Conservation (phyloP, 2,797 vertebrate species). For the Hemibagrus guttatus region DNA sequence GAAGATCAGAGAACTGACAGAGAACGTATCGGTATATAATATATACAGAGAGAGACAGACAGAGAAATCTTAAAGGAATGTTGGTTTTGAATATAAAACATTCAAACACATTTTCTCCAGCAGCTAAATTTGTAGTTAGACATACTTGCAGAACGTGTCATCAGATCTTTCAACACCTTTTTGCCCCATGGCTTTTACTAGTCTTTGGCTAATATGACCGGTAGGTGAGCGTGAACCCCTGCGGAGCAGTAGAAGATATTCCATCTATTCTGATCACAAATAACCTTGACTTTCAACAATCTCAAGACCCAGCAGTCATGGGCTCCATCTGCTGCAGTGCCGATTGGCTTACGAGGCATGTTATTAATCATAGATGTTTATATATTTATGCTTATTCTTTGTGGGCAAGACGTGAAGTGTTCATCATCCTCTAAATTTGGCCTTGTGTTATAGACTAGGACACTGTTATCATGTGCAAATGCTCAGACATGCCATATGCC, state of each 20-base stretch:
- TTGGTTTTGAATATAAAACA: background rate
- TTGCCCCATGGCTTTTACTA: background rate
- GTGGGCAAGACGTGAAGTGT: conserved; percentile 54
- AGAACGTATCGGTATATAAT: conserved; percentile 13
- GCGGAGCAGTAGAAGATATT: conserved; percentile 26
- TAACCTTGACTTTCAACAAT: conserved; percentile 53
- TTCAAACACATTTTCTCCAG: background rate
- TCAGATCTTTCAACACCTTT: conserved; percentile 20
- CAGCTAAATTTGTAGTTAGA: background rate
- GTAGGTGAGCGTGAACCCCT: conserved; percentile 30
- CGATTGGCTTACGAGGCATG: background rate
- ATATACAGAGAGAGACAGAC: no score
- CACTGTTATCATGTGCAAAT: conserved; percentile 42
- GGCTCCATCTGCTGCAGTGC: conserved; percentile 28
- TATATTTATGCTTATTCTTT: conserved; percentile 29
- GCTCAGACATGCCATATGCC: conserved; percentile 17
- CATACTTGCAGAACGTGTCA: background rate
- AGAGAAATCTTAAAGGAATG: conserved; percentile 8
- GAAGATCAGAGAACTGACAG: conserved; percentile 31
- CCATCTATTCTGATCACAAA: conserved; percentile 39
- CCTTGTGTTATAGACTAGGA: conserved; percentile 35
- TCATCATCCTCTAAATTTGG: conserved; percentile 12
- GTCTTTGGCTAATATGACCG: background rate
- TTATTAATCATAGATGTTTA: conserved; percentile 27
- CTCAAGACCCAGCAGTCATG: conserved; percentile 26